Evolutionary conservation across 2,113 vertebrate genomes (phyloP).

Genomic region (Etheostoma cragini): DNA sequence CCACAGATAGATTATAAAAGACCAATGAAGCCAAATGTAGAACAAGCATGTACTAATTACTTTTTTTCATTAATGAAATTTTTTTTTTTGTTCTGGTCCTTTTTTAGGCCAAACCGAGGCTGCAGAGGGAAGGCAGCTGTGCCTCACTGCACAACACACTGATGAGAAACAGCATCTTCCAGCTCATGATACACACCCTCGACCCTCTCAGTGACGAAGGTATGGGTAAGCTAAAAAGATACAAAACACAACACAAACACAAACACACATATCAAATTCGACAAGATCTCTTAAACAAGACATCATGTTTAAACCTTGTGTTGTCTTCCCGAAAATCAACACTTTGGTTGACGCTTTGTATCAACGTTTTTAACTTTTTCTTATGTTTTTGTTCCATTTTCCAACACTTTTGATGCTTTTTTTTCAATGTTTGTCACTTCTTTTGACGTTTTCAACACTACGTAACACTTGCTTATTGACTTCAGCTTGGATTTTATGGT

Average conservation of each 20-base stretch:
- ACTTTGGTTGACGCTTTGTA: too few relatives aligned
- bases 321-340: too few relatives aligned
- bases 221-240: constrained; percentile 24
- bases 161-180: constrained; percentile 87
- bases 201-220: constrained; percentile 82
- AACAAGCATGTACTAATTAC: neutral
- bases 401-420: too few relatives aligned
- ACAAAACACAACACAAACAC: neutral
- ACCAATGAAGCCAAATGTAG: neutral
- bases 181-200: constrained; percentile 86
- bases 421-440: too few relatives aligned
- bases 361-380: too few relatives aligned
- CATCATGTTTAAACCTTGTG: neutral
- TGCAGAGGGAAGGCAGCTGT: constrained; percentile 85
- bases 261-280: neutral
- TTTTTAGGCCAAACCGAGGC: constrained; percentile 79
- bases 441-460: too few relatives aligned
- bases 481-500: too few relatives aligned
- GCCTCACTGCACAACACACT: constrained; percentile 84
- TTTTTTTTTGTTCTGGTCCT: neutral
- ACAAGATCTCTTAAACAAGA: neutral
- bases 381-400: too few relatives aligned
- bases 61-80: neutral
- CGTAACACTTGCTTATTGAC: too few relatives aligned
- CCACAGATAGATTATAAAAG: neutral